phyloP scores from a whole-genome alignment of 2,797 vertebrate species.

The Dendrocincla tyrannina region DNA sequence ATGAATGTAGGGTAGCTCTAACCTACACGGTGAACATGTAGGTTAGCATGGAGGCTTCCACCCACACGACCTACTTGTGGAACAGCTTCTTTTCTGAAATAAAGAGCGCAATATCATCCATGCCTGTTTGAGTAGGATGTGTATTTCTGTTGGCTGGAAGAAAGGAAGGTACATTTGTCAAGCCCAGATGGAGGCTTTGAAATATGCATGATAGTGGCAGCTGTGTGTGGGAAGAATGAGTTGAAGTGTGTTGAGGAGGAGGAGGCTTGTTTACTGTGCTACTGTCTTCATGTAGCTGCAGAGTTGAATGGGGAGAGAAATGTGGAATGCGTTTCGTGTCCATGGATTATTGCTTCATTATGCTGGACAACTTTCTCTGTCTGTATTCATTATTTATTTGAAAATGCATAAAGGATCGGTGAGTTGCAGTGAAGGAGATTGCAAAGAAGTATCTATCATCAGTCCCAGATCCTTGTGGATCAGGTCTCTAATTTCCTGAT shows the following conservation, averaged over 20 bases:
- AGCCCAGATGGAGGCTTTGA: slow-evolving; percentile 81
- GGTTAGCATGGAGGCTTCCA: slow-evolving; percentile 48
- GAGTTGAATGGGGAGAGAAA: slow-evolving; percentile 71
- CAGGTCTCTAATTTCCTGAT: not conserved
- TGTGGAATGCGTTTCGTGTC: slow-evolving; percentile 13
- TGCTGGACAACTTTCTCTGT: not conserved
- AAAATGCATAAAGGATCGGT: not conserved
- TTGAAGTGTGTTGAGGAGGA: slow-evolving; percentile 75
- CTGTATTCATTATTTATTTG: not conserved
- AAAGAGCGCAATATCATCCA: slow-evolving; percentile 43
- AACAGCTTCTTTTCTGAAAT: slow-evolving; percentile 66
- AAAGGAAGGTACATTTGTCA: slow-evolving; percentile 78
- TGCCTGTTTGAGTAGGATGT: slow-evolving; percentile 73
- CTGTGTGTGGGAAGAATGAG: slow-evolving; percentile 81
- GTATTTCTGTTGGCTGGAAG: slow-evolving; percentile 74
- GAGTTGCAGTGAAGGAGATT: not conserved
- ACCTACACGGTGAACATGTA: not conserved
- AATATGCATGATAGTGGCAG: slow-evolving; percentile 79
- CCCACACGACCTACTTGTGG: slow-evolving; percentile 51
- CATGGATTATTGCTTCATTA: slow-evolving; percentile 9
- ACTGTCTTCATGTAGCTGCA: slow-evolving; percentile 59
- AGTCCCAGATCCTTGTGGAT: not conserved
- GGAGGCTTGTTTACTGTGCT: slow-evolving; percentile 70
- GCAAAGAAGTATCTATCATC: not conserved
- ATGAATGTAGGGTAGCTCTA: not conserved